Base-by-base conservation (phyloP, 2,888 invertebrate genomes). In the Drosophila stalkeri region DNA sequence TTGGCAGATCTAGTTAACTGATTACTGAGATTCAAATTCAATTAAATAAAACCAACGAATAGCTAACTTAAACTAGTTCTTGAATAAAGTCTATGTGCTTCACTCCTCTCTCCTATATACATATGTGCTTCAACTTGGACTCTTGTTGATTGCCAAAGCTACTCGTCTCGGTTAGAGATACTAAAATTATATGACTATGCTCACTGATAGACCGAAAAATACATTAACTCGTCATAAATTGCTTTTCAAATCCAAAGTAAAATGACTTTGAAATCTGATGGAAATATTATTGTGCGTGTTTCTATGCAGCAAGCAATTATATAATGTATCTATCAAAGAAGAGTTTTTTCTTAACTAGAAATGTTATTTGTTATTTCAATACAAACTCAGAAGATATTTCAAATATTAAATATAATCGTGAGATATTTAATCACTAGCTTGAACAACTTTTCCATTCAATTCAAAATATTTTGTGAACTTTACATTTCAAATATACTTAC, bases 11-110 rank as follows among this genome's bases (percentile, higher is more conserved):
- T 60, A 60, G 71, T 80, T 64, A 66, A 66, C 65, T 57, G 77
- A 77, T 77, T 61, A 46, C 55, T 1, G 33, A 67, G 61, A 55
- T 72, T 80, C 72, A 67, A 77, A 55, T 72, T 80, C 72, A 72
- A 77, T 80, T 77, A 67, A 65, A 59, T 43, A 44, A 60, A 43
- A 37, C 44, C 62, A 20, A 60, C 27, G 43, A 31, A 27, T 31
- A 61, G 54, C 35, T 55, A 27, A 37, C 46, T 16, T 39, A 63
- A 64, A 64, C 31, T 54, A 63, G 12, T 35, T 56, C 18, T 12
- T 44, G 23, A 33, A 23, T n/a, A 16, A 44, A 1, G n/a, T 20
- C 9, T n/a, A 18, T 47, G n/a, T n/a, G 16, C 7, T 20, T 16
- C 35, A 20, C 12, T 20, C 20, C 11, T 12, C 23, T n/a, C 11